phyloP scores from a whole-genome alignment of 1,140 invertebrate genomes.

The Harlomillsia oculata region DNA sequence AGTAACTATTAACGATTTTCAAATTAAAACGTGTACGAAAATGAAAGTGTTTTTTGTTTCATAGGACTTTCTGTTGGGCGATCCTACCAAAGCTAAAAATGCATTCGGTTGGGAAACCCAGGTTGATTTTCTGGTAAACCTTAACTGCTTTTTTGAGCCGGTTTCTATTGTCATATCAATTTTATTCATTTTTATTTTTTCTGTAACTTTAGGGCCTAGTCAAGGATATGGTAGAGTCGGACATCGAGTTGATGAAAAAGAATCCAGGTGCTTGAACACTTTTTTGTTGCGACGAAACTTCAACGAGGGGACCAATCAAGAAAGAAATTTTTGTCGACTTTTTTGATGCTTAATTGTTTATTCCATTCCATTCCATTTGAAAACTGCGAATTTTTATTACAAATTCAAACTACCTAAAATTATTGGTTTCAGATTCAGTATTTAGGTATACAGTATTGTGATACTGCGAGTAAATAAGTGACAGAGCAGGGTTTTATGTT shows the following conservation, averaged over 20 bases:
- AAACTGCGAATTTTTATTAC: too few relatives aligned
- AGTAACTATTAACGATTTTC: not conserved
- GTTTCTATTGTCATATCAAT: not conserved
- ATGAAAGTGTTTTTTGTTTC: conserved; percentile 34
- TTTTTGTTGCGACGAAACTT: too few relatives aligned
- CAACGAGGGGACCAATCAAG: too few relatives aligned
- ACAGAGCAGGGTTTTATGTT: too few relatives aligned
- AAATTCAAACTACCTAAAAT: too few relatives aligned
- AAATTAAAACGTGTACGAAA: not conserved
- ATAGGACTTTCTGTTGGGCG: conserved; percentile 78
- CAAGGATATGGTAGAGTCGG: conserved; percentile 90
- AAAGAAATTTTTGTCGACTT: too few relatives aligned
- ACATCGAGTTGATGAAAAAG: conserved; percentile 81
- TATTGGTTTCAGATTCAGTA: too few relatives aligned
- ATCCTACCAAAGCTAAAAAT: conserved; percentile 76
- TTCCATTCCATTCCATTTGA: too few relatives aligned
- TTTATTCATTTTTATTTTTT: not conserved
- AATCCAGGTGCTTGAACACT: conserved; percentile 68
- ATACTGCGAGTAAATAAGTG: too few relatives aligned
- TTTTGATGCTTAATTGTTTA: too few relatives aligned
- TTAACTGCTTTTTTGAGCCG: not conserved
- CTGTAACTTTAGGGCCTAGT: conserved; percentile 59
- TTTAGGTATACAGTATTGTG: too few relatives aligned
- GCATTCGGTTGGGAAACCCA: conserved; percentile 80
- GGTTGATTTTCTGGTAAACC: conserved; percentile 63